A percentile compares a stretch with the other conserved stretches of the same genome.
These are phyloP conservation scores for Elanoides forficatus DNA, from an alignment of 2,113 vertebrate genomes.

Conservation along the genomic window DNA sequence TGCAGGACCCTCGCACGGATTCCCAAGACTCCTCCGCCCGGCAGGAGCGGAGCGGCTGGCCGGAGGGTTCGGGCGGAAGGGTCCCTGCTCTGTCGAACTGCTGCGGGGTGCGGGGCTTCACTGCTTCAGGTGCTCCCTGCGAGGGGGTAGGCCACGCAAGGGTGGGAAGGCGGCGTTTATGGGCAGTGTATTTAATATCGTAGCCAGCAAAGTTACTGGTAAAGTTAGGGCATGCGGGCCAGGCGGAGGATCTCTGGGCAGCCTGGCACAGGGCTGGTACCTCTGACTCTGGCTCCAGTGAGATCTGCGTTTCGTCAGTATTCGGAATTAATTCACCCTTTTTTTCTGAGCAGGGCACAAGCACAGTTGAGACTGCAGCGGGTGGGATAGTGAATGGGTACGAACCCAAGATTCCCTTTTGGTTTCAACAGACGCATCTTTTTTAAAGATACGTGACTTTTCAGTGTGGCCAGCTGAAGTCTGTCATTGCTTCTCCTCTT, in stretches of 20 bases:
- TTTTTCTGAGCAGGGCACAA: not conserved
- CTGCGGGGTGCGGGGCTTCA: rapidly evolving
- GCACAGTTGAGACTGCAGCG: too few relatives aligned
- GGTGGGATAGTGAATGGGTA: rapidly evolving
- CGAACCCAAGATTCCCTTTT: not conserved
- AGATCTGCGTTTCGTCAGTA: not conserved
- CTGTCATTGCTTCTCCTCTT: not conserved
- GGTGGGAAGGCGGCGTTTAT: rapidly evolving
- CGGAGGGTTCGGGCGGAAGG: not conserved
- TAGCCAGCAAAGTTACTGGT: rapidly evolving
- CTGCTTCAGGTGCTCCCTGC: rapidly evolving
- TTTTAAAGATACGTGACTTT: not conserved
- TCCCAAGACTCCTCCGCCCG: not conserved
- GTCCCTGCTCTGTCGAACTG: rapidly evolving
- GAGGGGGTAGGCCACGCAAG: rapidly evolving
- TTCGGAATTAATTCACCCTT: not conserved
- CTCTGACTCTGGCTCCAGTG: not conserved
- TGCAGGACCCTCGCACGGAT: too few relatives aligned
- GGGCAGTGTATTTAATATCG: not conserved
- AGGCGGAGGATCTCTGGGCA: not conserved
- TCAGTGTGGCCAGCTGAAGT: not conserved
- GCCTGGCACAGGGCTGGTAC: not conserved
- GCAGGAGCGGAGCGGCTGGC: rapidly evolving
- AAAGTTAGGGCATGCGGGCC: not conserved
- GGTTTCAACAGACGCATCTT: not conserved